These are phyloP conservation scores for Trichopria drosophilae DNA, from an alignment of 2,888 invertebrate species.

Conservation along the genomic window DNA sequence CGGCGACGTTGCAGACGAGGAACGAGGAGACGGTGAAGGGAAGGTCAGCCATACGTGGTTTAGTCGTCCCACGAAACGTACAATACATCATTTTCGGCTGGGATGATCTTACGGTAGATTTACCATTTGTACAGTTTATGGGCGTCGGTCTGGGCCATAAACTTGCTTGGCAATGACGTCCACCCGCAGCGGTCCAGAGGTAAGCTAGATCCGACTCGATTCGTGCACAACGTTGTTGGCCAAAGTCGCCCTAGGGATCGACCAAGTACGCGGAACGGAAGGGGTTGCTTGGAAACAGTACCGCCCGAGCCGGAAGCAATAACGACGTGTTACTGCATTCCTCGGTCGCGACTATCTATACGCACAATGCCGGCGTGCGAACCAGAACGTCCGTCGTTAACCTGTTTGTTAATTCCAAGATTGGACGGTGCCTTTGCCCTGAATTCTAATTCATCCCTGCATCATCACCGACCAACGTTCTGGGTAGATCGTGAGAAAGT, in stretches of 20 bases:
- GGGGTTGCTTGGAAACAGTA: conserved; percentile 27
- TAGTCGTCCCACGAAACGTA: conserved; percentile 45
- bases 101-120: conserved; percentile 59
- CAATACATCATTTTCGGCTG: conserved; percentile 60
- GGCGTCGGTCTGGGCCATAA: conserved; percentile 58
- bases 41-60: conserved; percentile 41
- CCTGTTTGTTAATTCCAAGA: no score
- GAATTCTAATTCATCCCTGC: no score
- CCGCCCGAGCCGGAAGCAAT: conserved; percentile 23
- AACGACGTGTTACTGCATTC: conserved; percentile 30
- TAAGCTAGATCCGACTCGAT: conserved; percentile 17
- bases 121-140: conserved; percentile 59
- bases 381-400: no score
- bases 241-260: conserved; percentile 12
- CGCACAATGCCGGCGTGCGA: no score
- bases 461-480: no score
- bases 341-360: conserved; percentile 24
- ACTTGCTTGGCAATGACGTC: conserved; percentile 59
- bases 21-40: conserved; percentile 27
- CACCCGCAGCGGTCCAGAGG: conserved; percentile 38
- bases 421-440: no score
- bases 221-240: conserved; percentile 1
- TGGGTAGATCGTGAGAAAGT: no score
- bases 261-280: conserved; percentile 16
- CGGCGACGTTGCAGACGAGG: conserved; percentile 22